Evolutionary conservation across 2,797 vertebrate species (phyloP).

Genomic region (Netta rufina): DNA sequence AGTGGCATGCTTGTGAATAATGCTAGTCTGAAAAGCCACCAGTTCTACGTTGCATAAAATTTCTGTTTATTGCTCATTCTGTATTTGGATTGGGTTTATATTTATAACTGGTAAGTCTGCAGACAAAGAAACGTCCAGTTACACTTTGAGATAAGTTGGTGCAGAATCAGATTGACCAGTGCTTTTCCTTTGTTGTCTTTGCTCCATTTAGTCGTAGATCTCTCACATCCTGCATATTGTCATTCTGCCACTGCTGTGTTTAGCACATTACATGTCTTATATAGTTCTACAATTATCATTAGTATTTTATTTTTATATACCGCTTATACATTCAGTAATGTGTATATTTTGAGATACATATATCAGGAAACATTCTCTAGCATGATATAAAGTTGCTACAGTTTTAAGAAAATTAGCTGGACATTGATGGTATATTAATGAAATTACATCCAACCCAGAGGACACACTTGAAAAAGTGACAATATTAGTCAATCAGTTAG

Average conservation of each 20-base stretch:
- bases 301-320: background rate
- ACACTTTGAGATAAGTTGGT: background rate
- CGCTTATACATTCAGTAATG: accelerated
- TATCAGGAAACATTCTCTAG: background rate
- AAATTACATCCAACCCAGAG: background rate
- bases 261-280: accelerated
- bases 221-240: accelerated
- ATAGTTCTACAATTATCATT: accelerated
- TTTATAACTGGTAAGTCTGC: background rate
- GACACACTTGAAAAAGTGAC: background rate
- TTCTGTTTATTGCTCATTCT: background rate
- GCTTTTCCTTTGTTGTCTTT: background rate
- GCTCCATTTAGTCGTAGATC: background rate
- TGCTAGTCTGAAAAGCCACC: background rate
- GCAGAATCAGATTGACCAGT: background rate
- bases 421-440: background rate
- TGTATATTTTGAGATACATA: background rate
- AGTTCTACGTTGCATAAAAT: background rate
- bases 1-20: background rate
- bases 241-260: accelerated
- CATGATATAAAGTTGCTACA: background rate
- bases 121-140: background rate
- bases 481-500: background rate
- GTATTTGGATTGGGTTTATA: background rate
- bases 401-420: background rate